phyloP scores from a whole-genome alignment of 37 sponge, comb jelly and placozoan genomes.

The Diacarnus erythraeanus region DNA sequence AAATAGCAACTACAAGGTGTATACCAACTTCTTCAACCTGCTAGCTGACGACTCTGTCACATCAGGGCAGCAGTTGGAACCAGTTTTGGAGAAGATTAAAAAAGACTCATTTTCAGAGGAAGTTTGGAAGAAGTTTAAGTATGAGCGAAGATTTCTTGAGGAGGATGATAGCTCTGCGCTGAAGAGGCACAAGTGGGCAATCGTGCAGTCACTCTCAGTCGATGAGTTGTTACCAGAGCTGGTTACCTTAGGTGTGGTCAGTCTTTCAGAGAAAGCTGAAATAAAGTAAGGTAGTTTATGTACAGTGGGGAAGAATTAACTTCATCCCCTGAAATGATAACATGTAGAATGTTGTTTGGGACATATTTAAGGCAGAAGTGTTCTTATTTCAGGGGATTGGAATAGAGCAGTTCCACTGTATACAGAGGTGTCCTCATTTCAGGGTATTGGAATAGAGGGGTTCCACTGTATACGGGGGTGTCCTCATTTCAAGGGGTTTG shows the following conservation, averaged over 20 bases:
- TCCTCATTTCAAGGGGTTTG: too few relatives aligned
- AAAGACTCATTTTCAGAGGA: slow-evolving; percentile 7
- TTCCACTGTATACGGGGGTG: too few relatives aligned
- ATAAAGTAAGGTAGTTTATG: slow-evolving; percentile 3
- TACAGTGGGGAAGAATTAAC: background rate
- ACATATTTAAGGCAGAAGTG: too few relatives aligned
- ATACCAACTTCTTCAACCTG: slow-evolving; percentile 10
- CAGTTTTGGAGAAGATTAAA: background rate
- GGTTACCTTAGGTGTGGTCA: slow-evolving; percentile 36
- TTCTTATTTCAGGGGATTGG: too few relatives aligned
- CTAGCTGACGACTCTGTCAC: slow-evolving; percentile 13
- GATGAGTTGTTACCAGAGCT: slow-evolving; percentile 47
- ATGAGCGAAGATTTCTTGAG: background rate
- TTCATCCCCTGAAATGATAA: background rate
- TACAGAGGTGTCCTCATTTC: too few relatives aligned
- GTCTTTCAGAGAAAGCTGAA: slow-evolving; percentile 24
- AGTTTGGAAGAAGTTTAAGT: slow-evolving; percentile 4
- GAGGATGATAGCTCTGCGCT: slow-evolving; percentile 17
- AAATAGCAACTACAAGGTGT: background rate
- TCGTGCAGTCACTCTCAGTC: slow-evolving; percentile 18
- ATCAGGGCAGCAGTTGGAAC: slow-evolving; percentile 21
- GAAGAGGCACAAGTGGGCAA: background rate
- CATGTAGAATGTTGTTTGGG: too few relatives aligned
- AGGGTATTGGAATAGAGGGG: too few relatives aligned
- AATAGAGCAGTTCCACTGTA: too few relatives aligned